Conservation (phyloP, 2,113 vertebrate genomes). For the Nanger granti region DNA sequence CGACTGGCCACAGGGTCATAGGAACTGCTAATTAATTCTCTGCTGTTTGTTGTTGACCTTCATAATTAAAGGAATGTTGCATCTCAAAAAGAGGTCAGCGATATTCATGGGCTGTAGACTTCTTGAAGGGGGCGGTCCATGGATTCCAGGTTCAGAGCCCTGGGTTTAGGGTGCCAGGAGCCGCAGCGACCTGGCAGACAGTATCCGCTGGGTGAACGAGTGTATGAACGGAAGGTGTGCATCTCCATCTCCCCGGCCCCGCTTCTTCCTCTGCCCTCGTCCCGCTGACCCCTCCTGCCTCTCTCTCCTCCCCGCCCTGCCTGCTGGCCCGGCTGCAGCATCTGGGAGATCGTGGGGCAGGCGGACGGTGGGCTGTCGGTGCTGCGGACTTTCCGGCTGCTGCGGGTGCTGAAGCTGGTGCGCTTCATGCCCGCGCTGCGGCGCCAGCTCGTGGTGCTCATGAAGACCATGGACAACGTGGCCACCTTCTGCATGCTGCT, state of each 20-base stretch:
- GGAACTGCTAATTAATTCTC: not conserved
- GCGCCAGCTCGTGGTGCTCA: conserved; percentile 94
- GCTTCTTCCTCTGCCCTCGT: not conserved
- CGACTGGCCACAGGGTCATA: not conserved
- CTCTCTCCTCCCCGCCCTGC: not conserved
- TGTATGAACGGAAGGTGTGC: not conserved
- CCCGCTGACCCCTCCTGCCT: not conserved
- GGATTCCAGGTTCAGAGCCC: not conserved
- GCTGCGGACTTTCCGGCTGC: conserved; percentile 92
- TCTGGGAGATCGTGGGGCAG: conserved; percentile 96
- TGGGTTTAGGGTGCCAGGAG: not conserved
- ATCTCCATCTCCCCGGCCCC: not conserved
- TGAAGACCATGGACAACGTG: conserved; percentile 99
- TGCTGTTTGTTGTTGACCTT: not conserved
- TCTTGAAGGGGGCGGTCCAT: accelerated
- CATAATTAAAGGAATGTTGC: not conserved
- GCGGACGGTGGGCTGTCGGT: conserved; percentile 93
- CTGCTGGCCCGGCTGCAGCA: conserved; percentile 74
- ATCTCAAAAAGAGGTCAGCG: not conserved
- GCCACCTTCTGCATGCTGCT: conserved; percentile 99
- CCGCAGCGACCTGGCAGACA: accelerated
- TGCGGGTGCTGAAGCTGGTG: conserved; percentile 95
- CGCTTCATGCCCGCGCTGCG: conserved; percentile 95
- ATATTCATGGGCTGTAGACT: not conserved
- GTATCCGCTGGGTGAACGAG: not conserved